Evolutionary conservation across 2,797 vertebrate genomes (phyloP).

Genomic region (Melanotaenia trifasciata): DNA sequence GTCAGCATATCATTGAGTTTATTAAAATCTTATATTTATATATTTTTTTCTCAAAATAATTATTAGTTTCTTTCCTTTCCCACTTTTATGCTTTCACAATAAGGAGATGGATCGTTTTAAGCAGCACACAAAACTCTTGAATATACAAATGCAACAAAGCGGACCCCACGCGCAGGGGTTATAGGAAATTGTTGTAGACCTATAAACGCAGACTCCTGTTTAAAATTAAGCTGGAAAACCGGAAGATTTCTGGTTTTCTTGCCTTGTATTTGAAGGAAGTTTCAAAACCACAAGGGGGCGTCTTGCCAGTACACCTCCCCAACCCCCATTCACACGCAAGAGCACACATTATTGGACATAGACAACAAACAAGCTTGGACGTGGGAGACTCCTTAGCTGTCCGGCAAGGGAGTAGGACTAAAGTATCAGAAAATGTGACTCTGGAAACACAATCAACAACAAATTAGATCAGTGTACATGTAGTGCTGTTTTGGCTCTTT

Average conservation of each 20-base stretch:
- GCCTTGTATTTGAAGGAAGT: conserved; percentile 1
- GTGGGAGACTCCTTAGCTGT: background rate
- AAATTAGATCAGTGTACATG: background rate
- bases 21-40: conserved; percentile 22
- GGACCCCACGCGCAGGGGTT: background rate
- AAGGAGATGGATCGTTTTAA: conserved; percentile 2
- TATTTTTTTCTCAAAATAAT: conserved; percentile 7
- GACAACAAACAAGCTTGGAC: background rate
- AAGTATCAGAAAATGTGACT: background rate
- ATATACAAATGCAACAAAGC: background rate
- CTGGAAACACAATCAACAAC: background rate
- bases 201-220: background rate
- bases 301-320: background rate
- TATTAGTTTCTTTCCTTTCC: conserved; percentile 3
- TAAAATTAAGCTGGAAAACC: background rate
- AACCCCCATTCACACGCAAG: conserved; percentile 4
- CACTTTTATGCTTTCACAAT: background rate
- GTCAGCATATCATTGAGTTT: conserved; percentile 38
- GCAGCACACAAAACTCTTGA: background rate
- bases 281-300: conserved; percentile 80
- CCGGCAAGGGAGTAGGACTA: background rate
- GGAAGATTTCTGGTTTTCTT: conserved; percentile 2
- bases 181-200: background rate
- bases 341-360: background rate
- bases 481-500: conserved; percentile 2